Conservation (phyloP, 2,797 vertebrate species). For the Sphenodon punctatus region DNA sequence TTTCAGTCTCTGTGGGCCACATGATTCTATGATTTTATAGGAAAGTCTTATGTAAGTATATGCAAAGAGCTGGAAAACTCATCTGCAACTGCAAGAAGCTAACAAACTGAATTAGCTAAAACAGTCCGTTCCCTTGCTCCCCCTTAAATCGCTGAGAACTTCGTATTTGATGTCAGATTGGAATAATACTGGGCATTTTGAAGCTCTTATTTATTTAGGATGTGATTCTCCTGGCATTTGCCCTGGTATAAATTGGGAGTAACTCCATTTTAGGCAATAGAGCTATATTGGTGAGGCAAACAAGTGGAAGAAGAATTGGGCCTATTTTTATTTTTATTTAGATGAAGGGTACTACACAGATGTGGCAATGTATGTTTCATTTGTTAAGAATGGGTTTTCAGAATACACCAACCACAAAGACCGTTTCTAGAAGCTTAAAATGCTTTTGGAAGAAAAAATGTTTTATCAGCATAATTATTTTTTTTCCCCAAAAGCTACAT, state of each 20-base stretch:
- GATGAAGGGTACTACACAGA: slow-evolving; percentile 48
- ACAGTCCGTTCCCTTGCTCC: no score
- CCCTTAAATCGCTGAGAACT: not conserved
- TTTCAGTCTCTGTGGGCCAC: not conserved
- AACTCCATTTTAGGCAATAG: not conserved
- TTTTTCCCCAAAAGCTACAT: slow-evolving; percentile 68
- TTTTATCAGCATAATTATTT: slow-evolving; percentile 36
- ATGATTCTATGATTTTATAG: not conserved
- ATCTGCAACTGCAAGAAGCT: no score
- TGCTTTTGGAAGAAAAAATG: slow-evolving; percentile 42
- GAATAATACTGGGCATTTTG: not conserved
- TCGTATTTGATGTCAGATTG: not conserved
- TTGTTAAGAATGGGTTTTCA: slow-evolving; percentile 30
- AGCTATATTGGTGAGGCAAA: not conserved
- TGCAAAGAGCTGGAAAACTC: not conserved
- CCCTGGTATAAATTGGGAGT: slow-evolving; percentile 25
- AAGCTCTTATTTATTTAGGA: not conserved
- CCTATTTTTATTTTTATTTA: slow-evolving; percentile 51
- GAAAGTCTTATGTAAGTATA: not conserved
- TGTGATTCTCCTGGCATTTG: not conserved
- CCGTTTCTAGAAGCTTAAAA: slow-evolving; percentile 53
- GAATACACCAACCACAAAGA: slow-evolving; percentile 50
- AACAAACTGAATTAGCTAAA: no score
- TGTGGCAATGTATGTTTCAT: slow-evolving; percentile 7
- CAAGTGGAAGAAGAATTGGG: not conserved